Evolutionary conservation across 2,797 vertebrate genomes (phyloP).

Genomic region (Spinibarbus caldwelli): DNA sequence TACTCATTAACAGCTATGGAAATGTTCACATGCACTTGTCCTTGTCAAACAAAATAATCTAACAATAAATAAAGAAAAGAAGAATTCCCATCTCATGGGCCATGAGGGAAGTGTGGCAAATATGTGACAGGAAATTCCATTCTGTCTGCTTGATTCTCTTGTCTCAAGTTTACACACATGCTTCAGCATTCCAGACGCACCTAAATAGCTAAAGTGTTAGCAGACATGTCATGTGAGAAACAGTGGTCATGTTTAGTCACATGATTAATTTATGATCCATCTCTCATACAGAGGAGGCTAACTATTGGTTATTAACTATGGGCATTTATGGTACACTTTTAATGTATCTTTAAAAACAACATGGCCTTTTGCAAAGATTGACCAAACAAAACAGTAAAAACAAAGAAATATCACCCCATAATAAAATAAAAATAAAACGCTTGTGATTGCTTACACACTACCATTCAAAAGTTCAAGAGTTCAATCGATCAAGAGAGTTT

Average conservation of each 20-base stretch:
- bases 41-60: background rate
- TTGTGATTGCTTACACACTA: background rate
- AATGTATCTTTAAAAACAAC: background rate
- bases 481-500: background rate
- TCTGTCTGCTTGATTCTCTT: conserved; percentile 20
- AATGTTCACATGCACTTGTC: background rate
- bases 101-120: conserved; percentile 44
- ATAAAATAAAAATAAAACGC: background rate
- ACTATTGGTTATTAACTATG: background rate
- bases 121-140: conserved; percentile 66
- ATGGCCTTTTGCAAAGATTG: background rate
- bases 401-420: background rate
- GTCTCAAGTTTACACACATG: conserved; percentile 3
- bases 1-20: background rate
- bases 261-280: background rate
- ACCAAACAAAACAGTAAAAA: background rate
- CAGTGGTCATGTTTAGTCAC: background rate
- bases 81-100: conserved; percentile 9
- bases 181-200: conserved; percentile 10
- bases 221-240: conserved; percentile 20
- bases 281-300: background rate
- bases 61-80: conserved; percentile 9
- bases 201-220: conserved; percentile 24
- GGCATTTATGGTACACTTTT: background rate
- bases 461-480: background rate